phyloP scores from a whole-genome alignment of 2,113 vertebrate genomes.

The Phaethon lepturus region DNA sequence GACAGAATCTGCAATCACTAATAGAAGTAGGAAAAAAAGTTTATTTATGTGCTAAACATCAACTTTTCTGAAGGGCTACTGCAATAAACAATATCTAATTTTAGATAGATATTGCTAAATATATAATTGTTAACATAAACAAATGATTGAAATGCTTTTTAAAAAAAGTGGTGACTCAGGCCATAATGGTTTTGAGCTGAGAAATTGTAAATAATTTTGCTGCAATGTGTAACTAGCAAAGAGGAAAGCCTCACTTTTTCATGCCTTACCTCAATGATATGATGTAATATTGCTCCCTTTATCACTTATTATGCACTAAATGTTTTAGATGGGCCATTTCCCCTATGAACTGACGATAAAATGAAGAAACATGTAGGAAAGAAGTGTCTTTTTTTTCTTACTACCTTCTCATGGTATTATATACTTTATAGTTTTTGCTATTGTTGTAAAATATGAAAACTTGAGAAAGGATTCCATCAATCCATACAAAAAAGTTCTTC shows the following conservation, averaged over 20 bases:
- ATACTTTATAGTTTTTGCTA: neutral
- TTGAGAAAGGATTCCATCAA: neutral
- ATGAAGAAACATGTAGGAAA: neutral
- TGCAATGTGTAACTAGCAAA: neutral
- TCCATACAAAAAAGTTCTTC: conserved; percentile 21
- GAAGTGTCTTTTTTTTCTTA: neutral
- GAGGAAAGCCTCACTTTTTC: neutral
- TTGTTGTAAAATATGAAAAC: conserved; percentile 3
- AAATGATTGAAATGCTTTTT: neutral
- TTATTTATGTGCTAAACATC: neutral
- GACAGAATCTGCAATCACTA: neutral
- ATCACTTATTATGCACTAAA: neutral
- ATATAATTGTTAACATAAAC: neutral
- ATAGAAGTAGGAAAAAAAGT: neutral
- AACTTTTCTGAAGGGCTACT: neutral
- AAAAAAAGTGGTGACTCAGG: neutral
- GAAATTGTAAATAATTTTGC: neutral
- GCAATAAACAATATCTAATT: neutral
- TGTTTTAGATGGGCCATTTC: neutral
- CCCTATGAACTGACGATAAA: neutral
- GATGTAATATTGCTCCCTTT: neutral
- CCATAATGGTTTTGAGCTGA: neutral
- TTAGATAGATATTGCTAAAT: neutral
- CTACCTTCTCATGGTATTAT: neutral
- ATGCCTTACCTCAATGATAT: neutral